A percentile compares a stretch with the other conserved stretches of the same genome.
Conservation (phyloP, 1,140 invertebrate genomes). For the Rhyacophila brunnea region DNA sequence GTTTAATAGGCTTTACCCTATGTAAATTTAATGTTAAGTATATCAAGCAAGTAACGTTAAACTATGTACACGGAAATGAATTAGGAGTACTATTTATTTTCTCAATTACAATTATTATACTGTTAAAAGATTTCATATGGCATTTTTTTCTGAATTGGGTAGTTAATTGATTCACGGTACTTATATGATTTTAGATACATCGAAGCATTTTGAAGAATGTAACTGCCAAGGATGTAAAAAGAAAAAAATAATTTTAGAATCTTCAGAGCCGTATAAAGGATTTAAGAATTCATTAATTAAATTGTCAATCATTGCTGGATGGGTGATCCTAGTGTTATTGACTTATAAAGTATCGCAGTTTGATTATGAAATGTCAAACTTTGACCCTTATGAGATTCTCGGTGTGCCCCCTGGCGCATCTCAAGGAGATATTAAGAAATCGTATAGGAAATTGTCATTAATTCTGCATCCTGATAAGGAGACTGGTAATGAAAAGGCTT, state of each 20-base stretch:
- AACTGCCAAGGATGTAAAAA: constrained; percentile 83
- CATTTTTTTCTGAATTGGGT: too few relatives aligned
- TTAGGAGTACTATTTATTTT: too few relatives aligned
- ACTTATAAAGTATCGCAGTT: constrained; percentile 97
- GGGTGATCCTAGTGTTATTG: constrained; percentile 82
- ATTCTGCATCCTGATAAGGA: constrained; percentile 97
- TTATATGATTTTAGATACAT: constrained; percentile 64
- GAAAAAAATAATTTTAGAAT: constrained; percentile 79
- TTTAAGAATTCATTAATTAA: constrained; percentile 69
- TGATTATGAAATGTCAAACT: constrained; percentile 97
- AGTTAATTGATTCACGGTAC: too few relatives aligned
- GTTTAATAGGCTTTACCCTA: too few relatives aligned
- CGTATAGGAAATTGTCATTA: constrained; percentile 90
- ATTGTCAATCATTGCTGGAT: constrained; percentile 75
- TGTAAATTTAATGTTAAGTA: too few relatives aligned
- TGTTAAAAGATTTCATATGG: too few relatives aligned
- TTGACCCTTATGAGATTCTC: constrained; percentile 98
- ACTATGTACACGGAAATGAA: too few relatives aligned
- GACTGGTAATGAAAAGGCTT: constrained; percentile 94
- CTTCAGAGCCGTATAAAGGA: constrained; percentile 83
- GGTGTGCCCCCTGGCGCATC: constrained; percentile 82
- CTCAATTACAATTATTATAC: too few relatives aligned
- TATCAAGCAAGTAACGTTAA: too few relatives aligned
- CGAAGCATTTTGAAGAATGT: constrained; percentile 73
- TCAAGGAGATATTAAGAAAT: constrained; percentile 89